Evolutionary conservation across 2,888 invertebrate species (phyloP).

Genomic region (Tetragonula carbonaria): DNA sequence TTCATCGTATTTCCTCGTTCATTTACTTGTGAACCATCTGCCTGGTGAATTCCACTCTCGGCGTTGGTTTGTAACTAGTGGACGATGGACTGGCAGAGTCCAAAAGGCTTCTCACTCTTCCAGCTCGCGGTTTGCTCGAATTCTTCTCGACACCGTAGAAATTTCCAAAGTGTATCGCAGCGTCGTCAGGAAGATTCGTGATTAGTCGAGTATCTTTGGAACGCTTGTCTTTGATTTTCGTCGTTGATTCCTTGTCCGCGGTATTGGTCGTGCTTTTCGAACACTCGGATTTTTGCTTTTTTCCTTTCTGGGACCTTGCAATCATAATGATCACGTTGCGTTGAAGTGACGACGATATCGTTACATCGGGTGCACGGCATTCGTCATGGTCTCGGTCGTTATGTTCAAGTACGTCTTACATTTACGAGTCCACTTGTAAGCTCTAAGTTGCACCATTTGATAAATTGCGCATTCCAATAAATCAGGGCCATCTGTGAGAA

Average conservation of each 20-base stretch:
- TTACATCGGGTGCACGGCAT: background rate
- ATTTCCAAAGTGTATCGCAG: conserved; percentile 73
- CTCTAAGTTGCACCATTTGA: background rate
- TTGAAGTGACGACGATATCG: conserved; percentile 10
- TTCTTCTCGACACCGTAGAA: conserved; percentile 64
- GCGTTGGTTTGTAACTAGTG: background rate
- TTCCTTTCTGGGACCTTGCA: conserved; percentile 7
- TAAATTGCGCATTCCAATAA: background rate
- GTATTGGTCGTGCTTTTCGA: conserved; percentile 8
- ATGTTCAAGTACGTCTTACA: conserved; percentile 13
- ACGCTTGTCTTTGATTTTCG: background rate
- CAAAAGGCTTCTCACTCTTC: background rate
- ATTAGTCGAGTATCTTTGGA: background rate
- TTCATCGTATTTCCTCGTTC: background rate
- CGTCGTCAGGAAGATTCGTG: conserved; percentile 63
- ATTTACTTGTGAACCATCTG: conserved; percentile 75
- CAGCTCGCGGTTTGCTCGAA: conserved; percentile 9
- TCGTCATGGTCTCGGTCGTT: background rate
- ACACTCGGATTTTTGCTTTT: conserved; percentile 24
- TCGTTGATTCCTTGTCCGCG: background rate
- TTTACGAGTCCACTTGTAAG: background rate
- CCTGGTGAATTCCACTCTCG: conserved; percentile 71
- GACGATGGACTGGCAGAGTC: background rate
- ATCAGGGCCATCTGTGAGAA: background rate
- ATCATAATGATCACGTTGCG: conserved; percentile 15